Evolutionary conservation across 2,888 invertebrate genomes (phyloP).

Genomic region (Sesamia inferens): DNA sequence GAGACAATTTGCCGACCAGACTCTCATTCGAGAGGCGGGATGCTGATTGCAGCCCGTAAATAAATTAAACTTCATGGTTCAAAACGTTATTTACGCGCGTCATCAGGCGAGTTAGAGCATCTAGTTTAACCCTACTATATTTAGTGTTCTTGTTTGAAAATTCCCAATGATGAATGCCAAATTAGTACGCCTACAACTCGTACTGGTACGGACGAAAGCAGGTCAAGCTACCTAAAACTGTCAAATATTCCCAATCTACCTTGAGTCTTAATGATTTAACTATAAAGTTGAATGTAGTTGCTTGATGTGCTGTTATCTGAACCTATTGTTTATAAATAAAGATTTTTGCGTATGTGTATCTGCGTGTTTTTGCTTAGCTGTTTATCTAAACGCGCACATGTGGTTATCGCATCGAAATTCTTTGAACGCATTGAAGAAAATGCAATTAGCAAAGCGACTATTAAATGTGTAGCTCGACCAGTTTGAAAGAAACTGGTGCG

Average conservation of each 20-base stretch:
- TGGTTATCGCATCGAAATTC: slow-evolving; percentile 67
- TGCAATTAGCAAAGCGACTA: slow-evolving; percentile 80
- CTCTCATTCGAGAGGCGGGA: slow-evolving; percentile 25
- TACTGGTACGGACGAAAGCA: neutral
- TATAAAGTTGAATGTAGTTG: too few relatives aligned
- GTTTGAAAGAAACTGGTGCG: slow-evolving; percentile 82
- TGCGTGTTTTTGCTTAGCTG: slow-evolving; percentile 35
- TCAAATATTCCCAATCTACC: too few relatives aligned
- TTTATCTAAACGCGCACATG: slow-evolving; percentile 50
- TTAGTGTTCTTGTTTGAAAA: slow-evolving; percentile 27
- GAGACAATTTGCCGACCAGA: slow-evolving; percentile 30
- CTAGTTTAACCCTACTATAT: slow-evolving; percentile 33
- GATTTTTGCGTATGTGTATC: too few relatives aligned
- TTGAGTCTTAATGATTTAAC: too few relatives aligned
- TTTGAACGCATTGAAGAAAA: slow-evolving; percentile 70
- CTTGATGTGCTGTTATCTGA: neutral
- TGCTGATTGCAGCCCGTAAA: slow-evolving; percentile 34
- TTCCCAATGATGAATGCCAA: slow-evolving; percentile 31
- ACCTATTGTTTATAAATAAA: too few relatives aligned
- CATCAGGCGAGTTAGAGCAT: slow-evolving; percentile 38
- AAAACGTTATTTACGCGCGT: slow-evolving; percentile 35
- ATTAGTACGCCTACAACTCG: slow-evolving; percentile 30
- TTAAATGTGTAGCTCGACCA: slow-evolving; percentile 82
- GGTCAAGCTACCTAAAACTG: too few relatives aligned
- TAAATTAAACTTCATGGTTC: slow-evolving; percentile 30